Evolutionary conservation across 35 echinoderm and acorn worm species (phyloP).

Genomic region (Heliocidaris tuberculata): DNA sequence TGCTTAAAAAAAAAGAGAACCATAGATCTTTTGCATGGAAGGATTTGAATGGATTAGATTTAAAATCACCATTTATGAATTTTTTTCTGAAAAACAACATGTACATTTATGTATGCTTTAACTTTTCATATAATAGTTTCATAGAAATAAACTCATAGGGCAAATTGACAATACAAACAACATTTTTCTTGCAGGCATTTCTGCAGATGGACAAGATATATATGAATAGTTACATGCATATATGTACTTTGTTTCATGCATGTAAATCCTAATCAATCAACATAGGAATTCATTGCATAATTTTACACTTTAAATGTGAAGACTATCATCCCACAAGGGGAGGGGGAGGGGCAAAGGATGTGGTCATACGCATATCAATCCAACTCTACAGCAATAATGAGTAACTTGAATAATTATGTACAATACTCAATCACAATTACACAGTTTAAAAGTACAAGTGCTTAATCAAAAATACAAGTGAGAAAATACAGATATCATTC

Average conservation of each 20-base stretch:
- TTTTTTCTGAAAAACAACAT: not conserved
- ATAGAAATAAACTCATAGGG: not conserved
- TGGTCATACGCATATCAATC: not conserved
- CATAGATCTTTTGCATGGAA: not conserved
- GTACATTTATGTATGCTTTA: not conserved
- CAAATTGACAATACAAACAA: not conserved
- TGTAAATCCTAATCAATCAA: not conserved
- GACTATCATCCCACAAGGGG: too few species aligned
- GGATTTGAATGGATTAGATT: not conserved
- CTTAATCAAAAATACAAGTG: not conserved
- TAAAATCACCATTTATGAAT: not conserved
- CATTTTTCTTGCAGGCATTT: not conserved
- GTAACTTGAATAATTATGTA: not conserved
- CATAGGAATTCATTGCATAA: not conserved
- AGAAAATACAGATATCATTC: not conserved
- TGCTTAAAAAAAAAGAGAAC: not conserved
- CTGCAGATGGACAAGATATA: not conserved
- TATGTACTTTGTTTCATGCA: constrained; percentile 5
- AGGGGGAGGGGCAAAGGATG: too few species aligned
- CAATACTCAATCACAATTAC: not conserved
- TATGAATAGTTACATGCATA: not conserved
- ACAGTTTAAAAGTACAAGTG: not conserved
- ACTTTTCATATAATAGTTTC: not conserved
- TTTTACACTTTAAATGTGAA: too few species aligned
- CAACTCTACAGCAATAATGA: not conserved